Conservation (phyloP, 35 echinoderm and acorn worm genomes). For the Lytechinus variegatus region DNA sequence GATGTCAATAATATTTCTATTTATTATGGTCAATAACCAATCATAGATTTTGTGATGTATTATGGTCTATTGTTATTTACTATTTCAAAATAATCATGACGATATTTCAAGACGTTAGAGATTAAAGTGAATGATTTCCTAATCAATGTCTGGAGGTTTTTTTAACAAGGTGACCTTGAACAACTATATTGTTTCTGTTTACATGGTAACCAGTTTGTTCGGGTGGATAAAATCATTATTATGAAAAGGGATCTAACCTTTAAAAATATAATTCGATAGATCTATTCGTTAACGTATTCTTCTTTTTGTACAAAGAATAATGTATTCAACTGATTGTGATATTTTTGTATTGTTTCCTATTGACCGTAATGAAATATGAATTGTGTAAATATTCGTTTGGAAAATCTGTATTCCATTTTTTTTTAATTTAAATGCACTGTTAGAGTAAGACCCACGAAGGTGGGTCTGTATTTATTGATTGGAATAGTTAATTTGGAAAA, state of each 20-base stretch:
- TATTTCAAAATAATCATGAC: too few relatives aligned
- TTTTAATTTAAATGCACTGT: background rate
- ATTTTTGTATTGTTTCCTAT: slow-evolving; percentile 13
- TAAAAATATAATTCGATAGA: background rate
- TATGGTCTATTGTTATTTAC: too few relatives aligned
- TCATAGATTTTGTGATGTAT: background rate
- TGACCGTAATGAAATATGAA: background rate
- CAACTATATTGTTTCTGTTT: background rate
- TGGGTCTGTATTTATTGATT: slow-evolving; percentile 8
- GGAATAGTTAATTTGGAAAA: background rate
- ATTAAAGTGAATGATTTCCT: too few relatives aligned
- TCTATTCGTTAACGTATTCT: background rate
- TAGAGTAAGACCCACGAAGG: background rate
- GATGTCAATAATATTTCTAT: background rate
- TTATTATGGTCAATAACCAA: background rate
- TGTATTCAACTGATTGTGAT: background rate
- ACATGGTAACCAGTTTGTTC: background rate
- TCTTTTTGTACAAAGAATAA: background rate
- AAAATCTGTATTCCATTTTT: background rate
- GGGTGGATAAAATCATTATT: background rate
- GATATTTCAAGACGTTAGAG: too few relatives aligned
- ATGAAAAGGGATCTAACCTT: background rate
- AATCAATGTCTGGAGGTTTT: too few relatives aligned
- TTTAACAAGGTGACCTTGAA: background rate
- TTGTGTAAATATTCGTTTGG: slow-evolving; percentile 4